These are phyloP conservation scores for Phlogophora meticulosa DNA, from an alignment of 2,888 invertebrate genomes.

Conservation along the genomic window DNA sequence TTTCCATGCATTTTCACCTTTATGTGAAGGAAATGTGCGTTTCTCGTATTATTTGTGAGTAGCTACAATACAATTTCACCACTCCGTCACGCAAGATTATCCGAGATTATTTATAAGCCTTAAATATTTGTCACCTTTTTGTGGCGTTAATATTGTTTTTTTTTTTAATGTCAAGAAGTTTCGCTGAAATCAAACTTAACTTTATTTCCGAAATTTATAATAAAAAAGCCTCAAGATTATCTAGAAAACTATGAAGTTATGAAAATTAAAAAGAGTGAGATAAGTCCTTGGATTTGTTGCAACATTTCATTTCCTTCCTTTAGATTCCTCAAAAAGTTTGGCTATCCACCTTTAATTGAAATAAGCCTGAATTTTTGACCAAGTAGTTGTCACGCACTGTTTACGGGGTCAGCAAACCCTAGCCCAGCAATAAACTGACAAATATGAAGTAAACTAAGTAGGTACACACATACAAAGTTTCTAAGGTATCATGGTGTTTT, in stretches of 20 bases:
- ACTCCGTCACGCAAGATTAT: constrained; percentile 65
- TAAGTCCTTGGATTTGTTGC: neutral
- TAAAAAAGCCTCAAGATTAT: neutral
- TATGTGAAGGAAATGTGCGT: constrained; percentile 53
- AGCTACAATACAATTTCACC: constrained; percentile 51
- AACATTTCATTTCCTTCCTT: neutral
- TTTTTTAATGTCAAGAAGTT: neutral
- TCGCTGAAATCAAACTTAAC: neutral
- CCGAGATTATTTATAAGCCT: constrained; percentile 58
- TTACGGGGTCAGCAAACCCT: constrained; percentile 35
- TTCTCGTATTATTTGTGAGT: constrained; percentile 46
- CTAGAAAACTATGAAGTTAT: neutral
- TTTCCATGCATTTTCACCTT: constrained; percentile 49
- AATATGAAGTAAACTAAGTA: neutral
- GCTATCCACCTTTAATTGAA: constrained; percentile 14
- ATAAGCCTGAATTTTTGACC: constrained; percentile 17
- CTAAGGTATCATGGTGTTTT: no score
- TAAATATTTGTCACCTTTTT: constrained; percentile 66
- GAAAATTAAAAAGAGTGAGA: neutral
- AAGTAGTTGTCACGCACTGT: constrained; percentile 39
- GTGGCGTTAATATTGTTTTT: constrained; percentile 12
- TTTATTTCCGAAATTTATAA: neutral
- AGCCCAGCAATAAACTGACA: constrained; percentile 5
- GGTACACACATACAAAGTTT: no score
- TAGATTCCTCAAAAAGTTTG: neutral